Base-by-base conservation (phyloP, 2,797 vertebrate genomes). In the Gymnocypris eckloni region DNA sequence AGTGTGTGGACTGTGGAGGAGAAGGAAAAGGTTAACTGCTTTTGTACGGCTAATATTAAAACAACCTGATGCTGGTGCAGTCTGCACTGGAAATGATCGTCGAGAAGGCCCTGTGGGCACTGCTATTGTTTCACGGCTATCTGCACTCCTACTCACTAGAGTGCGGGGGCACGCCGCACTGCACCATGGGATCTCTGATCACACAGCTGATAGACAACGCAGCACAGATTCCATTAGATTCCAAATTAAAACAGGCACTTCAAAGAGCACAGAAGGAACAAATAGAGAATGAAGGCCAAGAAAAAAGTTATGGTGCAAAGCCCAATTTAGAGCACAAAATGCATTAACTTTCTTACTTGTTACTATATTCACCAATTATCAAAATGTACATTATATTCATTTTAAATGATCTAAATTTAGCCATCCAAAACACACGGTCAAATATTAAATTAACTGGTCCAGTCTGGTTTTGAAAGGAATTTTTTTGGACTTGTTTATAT, bases 241-340 rank as follows among this genome's bases (percentile, higher is more conserved):
- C 69, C 91, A 94, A 95, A 96, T 95, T 95, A 96, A 96, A 95
- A 92, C 91, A 91, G 92, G 91, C 93, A 95, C 93, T 95, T 95
- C 95, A 95, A 95, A 95, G 93, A 89, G 91, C 22, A 8, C 89
- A 88, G 91, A 77, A 90, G 92, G 91, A 91, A 91, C 91, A 39
- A 92, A 91, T 90, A 91, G 93, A 93, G 90, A 93, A 91, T 90
- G 92, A 91, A 94, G 91, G 89, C 90, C 88, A 75, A 85, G 90
- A 87, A 88, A 89, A 92, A 90, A 75, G 73, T 50, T 41, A 93
- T 87, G 91, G 91, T 91, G 92, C 91, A 90, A 92, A 92, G 91
- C 73, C 90, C 92, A 92, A 93, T 93, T 93, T 93, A 59, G 28
- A 48, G 41, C 22, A 80, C 41, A 52, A 43, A 50, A 50, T 82